A percentile compares a stretch with the other conserved stretches of the same genome.
These are phyloP conservation scores for Drosophila siamana DNA, from an alignment of 2,888 invertebrate species.

Conservation along the genomic window DNA sequence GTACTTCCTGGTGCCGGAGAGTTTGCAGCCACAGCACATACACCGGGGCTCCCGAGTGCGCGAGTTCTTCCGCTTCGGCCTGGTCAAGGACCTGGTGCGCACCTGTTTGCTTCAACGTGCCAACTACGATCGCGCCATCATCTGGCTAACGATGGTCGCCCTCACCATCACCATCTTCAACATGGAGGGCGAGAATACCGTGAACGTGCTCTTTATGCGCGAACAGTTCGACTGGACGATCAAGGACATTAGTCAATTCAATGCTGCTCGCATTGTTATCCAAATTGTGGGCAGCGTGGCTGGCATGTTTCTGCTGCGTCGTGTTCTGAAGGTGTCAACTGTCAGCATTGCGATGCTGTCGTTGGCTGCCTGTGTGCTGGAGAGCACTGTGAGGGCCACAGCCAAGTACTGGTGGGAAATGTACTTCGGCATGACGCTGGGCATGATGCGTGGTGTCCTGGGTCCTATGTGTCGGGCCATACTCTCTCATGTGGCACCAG, in stretches of 20 bases:
- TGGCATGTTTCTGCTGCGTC: slow-evolving; percentile 87
- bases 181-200: slow-evolving; percentile 84
- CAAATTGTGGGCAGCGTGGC: slow-evolving; percentile 87
- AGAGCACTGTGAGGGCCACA: slow-evolving; percentile 83
- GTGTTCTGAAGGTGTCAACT: slow-evolving; percentile 82
- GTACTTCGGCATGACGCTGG: slow-evolving; percentile 81
- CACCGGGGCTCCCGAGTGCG: slow-evolving; percentile 80
- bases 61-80: slow-evolving; percentile 83
- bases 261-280: slow-evolving; percentile 86
- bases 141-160: slow-evolving; percentile 84
- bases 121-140: slow-evolving; percentile 83
- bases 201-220: slow-evolving; percentile 86
- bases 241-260: slow-evolving; percentile 82
- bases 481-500: slow-evolving; percentile 83
- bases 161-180: slow-evolving; percentile 83
- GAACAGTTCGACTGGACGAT: slow-evolving; percentile 84
- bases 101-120: slow-evolving; percentile 82
- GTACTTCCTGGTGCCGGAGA: slow-evolving; percentile 82
- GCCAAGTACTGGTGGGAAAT: slow-evolving; percentile 83
- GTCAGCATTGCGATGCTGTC: slow-evolving; percentile 82
- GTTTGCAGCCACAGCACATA: slow-evolving; percentile 75
- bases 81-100: slow-evolving; percentile 83
- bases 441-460: slow-evolving; percentile 82
- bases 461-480: slow-evolving; percentile 85
- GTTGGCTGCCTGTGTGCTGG: slow-evolving; percentile 80